Evolutionary conservation across 2,113 vertebrate genomes (phyloP).

Genomic region (Coptodon bakossiorum): DNA sequence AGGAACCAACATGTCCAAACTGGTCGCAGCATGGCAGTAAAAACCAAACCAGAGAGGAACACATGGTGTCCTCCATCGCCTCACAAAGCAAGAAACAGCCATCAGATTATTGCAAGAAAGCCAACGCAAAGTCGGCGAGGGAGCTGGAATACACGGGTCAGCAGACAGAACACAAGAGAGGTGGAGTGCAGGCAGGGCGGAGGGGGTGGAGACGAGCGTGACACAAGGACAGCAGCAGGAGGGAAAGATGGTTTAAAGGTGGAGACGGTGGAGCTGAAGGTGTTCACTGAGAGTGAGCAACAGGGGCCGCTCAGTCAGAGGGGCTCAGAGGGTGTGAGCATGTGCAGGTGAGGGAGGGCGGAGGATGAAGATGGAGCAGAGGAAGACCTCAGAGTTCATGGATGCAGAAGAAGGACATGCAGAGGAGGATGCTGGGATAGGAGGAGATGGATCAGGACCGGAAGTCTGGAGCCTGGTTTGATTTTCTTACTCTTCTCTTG

Average conservation of each 20-base stretch:
- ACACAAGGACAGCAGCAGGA: not conserved
- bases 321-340: not conserved
- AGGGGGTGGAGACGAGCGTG: not conserved
- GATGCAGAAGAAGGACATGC: not conserved
- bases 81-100: not conserved
- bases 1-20: not conserved
- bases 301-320: not conserved
- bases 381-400: not conserved
- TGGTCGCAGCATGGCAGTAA: fast-evolving
- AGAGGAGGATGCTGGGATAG: not conserved
- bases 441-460: not conserved
- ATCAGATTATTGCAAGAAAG: not conserved
- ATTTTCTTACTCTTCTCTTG: not conserved
- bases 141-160: not conserved
- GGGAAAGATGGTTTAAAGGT: not conserved
- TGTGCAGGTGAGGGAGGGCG: not conserved
- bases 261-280: not conserved
- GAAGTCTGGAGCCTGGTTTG: not conserved
- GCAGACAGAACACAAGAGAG: not conserved
- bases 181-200: not conserved
- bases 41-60: not conserved
- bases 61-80: too few species aligned
- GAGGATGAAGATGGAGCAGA: not conserved
- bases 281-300: not conserved
- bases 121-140: not conserved